Percentiles rank a stretch among this genome's conserved stretches.
These are phyloP conservation scores for Epinotia demarniana DNA, from an alignment of 2,888 invertebrate genomes.

Conservation along the genomic window DNA sequence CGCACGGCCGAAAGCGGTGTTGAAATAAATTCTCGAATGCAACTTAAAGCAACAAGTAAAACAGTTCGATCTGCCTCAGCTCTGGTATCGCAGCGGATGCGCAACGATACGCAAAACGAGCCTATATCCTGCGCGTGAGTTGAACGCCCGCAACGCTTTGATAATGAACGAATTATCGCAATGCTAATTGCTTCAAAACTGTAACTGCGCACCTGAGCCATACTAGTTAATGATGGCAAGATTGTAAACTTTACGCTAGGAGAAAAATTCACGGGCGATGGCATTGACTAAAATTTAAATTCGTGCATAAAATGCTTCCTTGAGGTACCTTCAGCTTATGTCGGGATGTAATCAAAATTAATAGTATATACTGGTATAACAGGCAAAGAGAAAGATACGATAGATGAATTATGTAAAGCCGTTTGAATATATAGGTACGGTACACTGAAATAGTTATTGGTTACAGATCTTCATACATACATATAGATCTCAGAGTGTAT, in stretches of 20 bases:
- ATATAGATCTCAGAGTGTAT: neutral
- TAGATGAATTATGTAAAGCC: neutral
- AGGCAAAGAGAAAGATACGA: no score
- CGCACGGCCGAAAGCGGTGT: neutral
- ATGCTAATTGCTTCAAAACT: constrained; percentile 50
- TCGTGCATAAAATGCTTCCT: neutral
- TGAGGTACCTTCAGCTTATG: neutral
- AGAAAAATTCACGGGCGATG: no score
- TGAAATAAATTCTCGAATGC: constrained; percentile 20
- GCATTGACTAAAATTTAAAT: neutral
- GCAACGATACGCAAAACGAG: constrained; percentile 64
- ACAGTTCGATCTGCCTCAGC: constrained; percentile 29
- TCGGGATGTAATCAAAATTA: no score
- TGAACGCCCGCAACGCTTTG: constrained; percentile 49
- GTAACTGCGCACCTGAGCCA: constrained; percentile 32
- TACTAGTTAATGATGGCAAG: neutral
- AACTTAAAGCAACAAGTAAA: constrained; percentile 25
- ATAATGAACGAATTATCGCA: constrained; percentile 63
- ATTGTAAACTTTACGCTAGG: no score
- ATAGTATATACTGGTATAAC: no score
- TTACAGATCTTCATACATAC: constrained; percentile 15
- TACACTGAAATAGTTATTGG: constrained; percentile 11
- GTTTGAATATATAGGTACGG: neutral
- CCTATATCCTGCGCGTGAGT: constrained; percentile 63
- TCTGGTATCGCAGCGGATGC: constrained; percentile 65